Evolutionary conservation across 2,888 invertebrate genomes (phyloP).

Genomic region (Danaus chrysippus): DNA sequence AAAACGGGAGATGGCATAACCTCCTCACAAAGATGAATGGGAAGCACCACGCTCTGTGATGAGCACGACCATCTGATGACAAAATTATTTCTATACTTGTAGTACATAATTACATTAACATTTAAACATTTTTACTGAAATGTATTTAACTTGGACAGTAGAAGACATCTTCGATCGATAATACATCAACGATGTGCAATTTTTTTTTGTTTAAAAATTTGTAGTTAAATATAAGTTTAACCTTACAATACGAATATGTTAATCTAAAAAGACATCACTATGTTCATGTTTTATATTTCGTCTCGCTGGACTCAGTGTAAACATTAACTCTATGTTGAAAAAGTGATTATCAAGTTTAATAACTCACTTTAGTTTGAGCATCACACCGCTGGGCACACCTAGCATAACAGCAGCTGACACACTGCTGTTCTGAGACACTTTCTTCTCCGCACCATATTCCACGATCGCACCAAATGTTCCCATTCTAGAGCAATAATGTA

Average conservation of each 20-base stretch:
- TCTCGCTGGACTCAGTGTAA: too few species aligned
- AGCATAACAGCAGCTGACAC: conserved; percentile 91
- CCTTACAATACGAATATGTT: too few species aligned
- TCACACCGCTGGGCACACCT: conserved; percentile 93
- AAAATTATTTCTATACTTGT: neutral
- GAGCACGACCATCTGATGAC: conserved; percentile 87
- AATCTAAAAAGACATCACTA: too few species aligned
- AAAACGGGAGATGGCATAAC: conserved; percentile 93
- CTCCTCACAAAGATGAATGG: conserved; percentile 94
- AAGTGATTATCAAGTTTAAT: neutral
- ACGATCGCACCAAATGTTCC: conserved; percentile 92
- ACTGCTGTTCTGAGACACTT: conserved; percentile 93
- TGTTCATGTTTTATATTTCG: too few species aligned
- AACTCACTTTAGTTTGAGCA: conserved; percentile 89
- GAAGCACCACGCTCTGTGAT: conserved; percentile 92
- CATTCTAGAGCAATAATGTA: conserved; percentile 69
- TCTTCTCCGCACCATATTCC: conserved; percentile 96
- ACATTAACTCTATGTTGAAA: neutral
- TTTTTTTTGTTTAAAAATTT: too few species aligned
- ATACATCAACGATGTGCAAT: too few species aligned
- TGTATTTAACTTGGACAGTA: too few species aligned
- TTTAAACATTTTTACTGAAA: too few species aligned
- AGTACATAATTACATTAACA: too few species aligned
- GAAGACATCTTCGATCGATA: too few species aligned
- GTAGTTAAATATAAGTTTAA: too few species aligned